These are phyloP conservation scores for Clarias batrachus DNA, from an alignment of 2,113 vertebrate species.

Conservation along the genomic window DNA sequence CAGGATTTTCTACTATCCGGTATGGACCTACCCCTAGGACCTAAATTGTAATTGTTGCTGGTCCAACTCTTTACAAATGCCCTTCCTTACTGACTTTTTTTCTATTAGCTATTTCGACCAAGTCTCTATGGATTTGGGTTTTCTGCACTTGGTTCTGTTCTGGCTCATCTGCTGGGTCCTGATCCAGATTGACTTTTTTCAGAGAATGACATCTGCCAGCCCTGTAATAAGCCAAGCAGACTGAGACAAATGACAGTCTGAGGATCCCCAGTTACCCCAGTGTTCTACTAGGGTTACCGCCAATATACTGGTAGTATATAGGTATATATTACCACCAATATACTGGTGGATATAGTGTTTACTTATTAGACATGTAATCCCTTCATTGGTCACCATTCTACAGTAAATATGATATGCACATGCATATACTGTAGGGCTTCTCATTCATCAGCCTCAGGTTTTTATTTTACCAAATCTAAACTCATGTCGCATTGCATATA, in stretches of 20 bases:
- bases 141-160: conserved; percentile 58
- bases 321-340: no score
- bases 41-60: background rate
- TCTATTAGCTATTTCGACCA: conserved; percentile 51
- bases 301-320: background rate
- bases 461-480: background rate
- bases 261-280: conserved; percentile 15
- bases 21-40: background rate
- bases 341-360: no score
- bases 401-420: background rate
- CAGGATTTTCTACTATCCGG: conserved; percentile 54
- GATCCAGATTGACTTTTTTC: conserved; percentile 16
- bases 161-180: conserved; percentile 23
- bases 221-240: conserved; percentile 19
- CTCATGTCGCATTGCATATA: background rate
- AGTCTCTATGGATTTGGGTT: conserved; percentile 66
- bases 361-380: no score
- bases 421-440: no score
- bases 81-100: background rate
- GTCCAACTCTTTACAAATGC: background rate
- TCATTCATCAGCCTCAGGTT: background rate
- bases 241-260: conserved; percentile 9
- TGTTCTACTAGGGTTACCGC: no score
- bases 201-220: conserved; percentile 20
- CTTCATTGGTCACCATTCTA: no score